phyloP scores from a whole-genome alignment of 2,888 invertebrate species.

The Schizotus pectinicornis region DNA sequence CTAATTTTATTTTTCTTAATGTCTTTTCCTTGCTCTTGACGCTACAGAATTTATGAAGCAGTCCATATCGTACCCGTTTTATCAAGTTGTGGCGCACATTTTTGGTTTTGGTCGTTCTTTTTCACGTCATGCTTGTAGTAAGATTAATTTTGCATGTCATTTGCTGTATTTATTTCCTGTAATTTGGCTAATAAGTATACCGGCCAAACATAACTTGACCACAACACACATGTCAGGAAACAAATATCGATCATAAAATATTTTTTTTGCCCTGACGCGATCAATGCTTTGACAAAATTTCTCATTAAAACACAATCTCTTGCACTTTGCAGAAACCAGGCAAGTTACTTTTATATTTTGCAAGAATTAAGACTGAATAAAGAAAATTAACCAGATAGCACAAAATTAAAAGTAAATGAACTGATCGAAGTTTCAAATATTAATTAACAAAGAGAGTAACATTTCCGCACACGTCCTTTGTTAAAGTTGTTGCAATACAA shows the following conservation, averaged over 20 bases:
- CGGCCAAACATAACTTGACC: neutral
- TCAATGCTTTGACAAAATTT: neutral
- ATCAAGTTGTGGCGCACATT: constrained; percentile 27
- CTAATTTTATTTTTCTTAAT: constrained; percentile 25
- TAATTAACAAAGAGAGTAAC: neutral
- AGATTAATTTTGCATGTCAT: constrained; percentile 32
- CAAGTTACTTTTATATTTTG: no score
- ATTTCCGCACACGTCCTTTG: neutral
- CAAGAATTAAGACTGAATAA: no score
- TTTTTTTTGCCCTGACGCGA: constrained; percentile 26
- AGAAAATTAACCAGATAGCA: no score
- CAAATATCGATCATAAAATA: constrained; percentile 3
- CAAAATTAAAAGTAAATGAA: no score
- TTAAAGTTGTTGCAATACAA: neutral
- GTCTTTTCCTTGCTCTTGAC: constrained; percentile 28
- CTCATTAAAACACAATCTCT: neutral
- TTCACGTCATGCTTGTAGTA: constrained; percentile 29
- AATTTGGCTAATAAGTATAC: constrained; percentile 20
- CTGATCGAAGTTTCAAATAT: no score
- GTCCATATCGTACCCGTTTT: constrained; percentile 32
- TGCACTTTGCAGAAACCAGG: neutral
- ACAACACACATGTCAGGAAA: neutral
- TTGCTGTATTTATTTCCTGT: constrained; percentile 29
- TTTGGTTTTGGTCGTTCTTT: constrained; percentile 26
- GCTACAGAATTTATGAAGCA: constrained; percentile 29